Evolutionary conservation across 2,797 vertebrate genomes (phyloP).

Genomic region (Furcifer pardalis): DNA sequence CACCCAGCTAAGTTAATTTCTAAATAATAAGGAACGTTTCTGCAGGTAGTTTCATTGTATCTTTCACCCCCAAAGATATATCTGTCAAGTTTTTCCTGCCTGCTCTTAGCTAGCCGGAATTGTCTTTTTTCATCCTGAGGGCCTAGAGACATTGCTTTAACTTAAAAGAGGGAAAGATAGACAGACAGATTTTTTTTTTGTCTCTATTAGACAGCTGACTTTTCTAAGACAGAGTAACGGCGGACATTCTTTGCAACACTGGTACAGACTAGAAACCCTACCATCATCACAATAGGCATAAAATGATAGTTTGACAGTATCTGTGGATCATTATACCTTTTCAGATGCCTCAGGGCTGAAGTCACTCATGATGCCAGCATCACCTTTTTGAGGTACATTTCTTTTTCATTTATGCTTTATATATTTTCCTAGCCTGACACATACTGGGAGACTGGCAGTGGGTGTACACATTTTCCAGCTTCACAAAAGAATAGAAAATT

Average conservation of each 20-base stretch:
- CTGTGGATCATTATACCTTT: conserved; percentile 47
- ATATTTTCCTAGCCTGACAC: conserved; percentile 13
- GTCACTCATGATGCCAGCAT: conserved; percentile 34
- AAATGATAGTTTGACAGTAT: conserved; percentile 3
- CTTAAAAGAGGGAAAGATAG: conserved; percentile 12
- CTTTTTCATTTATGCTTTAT: conserved; percentile 18
- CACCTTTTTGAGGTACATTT: conserved; percentile 19
- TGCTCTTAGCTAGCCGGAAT: conserved; percentile 9
- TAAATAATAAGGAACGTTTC: conserved; percentile 8
- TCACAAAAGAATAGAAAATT: not conserved
- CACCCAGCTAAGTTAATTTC: not conserved
- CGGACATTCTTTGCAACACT: conserved; percentile 38
- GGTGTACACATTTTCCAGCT: not conserved
- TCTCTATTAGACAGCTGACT: conserved; percentile 41
- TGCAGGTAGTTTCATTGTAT: not conserved
- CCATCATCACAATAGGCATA: conserved; percentile 51
- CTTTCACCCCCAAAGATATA: not conserved
- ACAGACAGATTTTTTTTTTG: not conserved
- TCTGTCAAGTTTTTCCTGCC: conserved; percentile 10
- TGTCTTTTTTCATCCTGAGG: not conserved
- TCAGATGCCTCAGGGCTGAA: conserved; percentile 40
- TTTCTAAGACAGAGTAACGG: conserved; percentile 34
- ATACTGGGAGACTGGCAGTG: conserved; percentile 12
- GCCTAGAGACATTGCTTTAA: conserved; percentile 9
- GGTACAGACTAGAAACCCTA: conserved; percentile 39